These are phyloP conservation scores for Chaenodraco wilsoni DNA, from an alignment of 2,797 vertebrate species.

Conservation along the genomic window DNA sequence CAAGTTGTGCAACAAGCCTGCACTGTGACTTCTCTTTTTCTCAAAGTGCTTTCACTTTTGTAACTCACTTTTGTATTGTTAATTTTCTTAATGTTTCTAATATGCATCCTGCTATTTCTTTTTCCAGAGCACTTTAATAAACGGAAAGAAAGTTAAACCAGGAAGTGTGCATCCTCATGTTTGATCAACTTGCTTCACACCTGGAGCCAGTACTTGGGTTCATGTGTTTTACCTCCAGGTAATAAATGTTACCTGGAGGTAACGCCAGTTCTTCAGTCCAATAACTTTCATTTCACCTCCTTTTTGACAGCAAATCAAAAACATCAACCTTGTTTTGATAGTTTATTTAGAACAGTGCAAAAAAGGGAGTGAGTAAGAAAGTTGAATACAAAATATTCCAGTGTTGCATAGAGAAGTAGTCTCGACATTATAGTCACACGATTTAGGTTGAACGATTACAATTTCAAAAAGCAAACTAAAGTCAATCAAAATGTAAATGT, in stretches of 20 bases:
- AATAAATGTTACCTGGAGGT: not conserved
- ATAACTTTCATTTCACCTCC: no score
- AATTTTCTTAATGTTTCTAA: conserved; percentile 82
- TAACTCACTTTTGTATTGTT: conserved; percentile 80
- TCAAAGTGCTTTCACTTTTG: conserved; percentile 68
- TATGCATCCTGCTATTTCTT: conserved; percentile 71
- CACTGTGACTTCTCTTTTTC: conserved; percentile 30
- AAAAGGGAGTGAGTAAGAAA: conserved; percentile 23
- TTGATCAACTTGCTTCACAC: not conserved
- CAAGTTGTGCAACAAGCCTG: not conserved
- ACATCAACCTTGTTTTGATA: conserved; percentile 3
- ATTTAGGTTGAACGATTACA: conserved; percentile 2
- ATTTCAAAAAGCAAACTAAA: conserved; percentile 16
- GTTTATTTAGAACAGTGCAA: conserved; percentile 53
- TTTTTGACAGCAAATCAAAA: not conserved
- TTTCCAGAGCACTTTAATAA: conserved; percentile 89
- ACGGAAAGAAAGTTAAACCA: conserved; percentile 56
- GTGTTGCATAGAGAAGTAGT: conserved; percentile 7
- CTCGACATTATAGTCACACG: not conserved
- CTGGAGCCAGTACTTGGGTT: not conserved
- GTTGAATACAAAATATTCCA: conserved; percentile 15
- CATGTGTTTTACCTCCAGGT: no score
- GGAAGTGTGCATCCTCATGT: conserved; percentile 18
- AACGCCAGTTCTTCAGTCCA: not conserved
- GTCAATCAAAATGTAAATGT: not conserved